These are phyloP conservation scores for Pandemis corylana DNA, from an alignment of 2,888 invertebrate genomes.

Conservation along the genomic window DNA sequence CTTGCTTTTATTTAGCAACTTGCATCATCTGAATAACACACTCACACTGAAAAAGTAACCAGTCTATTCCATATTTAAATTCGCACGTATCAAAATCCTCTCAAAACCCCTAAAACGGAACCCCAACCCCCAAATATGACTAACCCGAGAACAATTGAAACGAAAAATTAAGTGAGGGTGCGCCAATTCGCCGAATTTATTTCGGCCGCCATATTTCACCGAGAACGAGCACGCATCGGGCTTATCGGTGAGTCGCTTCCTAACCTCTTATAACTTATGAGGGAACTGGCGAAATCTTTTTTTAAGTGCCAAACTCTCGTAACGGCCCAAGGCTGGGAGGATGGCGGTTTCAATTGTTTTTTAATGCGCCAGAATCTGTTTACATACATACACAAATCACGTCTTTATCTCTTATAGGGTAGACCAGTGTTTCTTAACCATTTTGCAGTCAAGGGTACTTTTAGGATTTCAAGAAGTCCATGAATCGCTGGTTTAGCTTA, in stretches of 20 bases:
- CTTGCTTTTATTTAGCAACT: no score
- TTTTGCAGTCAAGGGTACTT: no score
- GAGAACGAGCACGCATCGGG: constrained; percentile 38
- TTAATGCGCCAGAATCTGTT: background rate
- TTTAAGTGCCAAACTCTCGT: constrained; percentile 40
- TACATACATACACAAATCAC: no score
- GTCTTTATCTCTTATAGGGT: no score
- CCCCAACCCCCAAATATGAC: constrained; percentile 25
- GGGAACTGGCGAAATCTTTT: constrained; percentile 41
- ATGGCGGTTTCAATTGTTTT: constrained; percentile 12
- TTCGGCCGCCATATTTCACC: constrained; percentile 37
- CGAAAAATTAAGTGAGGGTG: constrained; percentile 40
- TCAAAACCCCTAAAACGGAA: constrained; percentile 16
- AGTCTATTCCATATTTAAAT: background rate
- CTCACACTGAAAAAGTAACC: no score
- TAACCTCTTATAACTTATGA: constrained; percentile 43
- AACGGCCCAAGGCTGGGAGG: constrained; percentile 2
- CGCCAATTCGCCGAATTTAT: constrained; percentile 39
- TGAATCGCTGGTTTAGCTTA: no score
- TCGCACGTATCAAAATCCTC: background rate
- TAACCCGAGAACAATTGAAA: constrained; percentile 40
- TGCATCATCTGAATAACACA: no score
- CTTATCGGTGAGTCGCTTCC: constrained; percentile 38
- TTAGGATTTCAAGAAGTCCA: no score
- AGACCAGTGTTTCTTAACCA: no score